Base-by-base conservation (phyloP, 2,888 invertebrate genomes). In the Leucoma salicis region DNA sequence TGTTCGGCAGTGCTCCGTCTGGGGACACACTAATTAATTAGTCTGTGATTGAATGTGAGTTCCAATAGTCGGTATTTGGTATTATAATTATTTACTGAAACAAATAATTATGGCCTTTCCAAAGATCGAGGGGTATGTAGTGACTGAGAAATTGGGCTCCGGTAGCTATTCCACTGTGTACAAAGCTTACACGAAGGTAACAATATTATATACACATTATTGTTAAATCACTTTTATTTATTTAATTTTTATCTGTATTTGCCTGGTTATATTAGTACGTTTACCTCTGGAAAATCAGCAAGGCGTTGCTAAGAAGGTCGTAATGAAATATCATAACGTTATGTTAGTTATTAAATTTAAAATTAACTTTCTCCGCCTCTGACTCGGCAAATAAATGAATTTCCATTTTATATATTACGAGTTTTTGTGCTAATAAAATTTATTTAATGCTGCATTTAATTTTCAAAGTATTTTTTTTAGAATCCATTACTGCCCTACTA, bases 131-230 rank as follows among this genome's bases (percentile, higher is more conserved):
- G 94, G 94, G 31, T 95, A 93, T 66, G 91, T 93, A 12, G 89
- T 95, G 35, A 90, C 93, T 2, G 94, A 94, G 62, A 94, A 93
- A 78, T 90, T 97, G 7, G 97, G 97, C 0, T 91, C 92, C 12
- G 97, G 97, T 1, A 95, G 95, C 56, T 97, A 96, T 81, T 95
- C 96, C 0, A 93, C 93, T 0, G 97, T 97, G 0, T 96, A 94
- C 73, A 96, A 95, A 82, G 96, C 95, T 0, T 91, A 91, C 46
- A 91, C 91, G 57, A 94, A 94, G 91, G 94, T 79, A 29, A 13
- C 13, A 29, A 1, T 13, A 1, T 13, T 5, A 8, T 42, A 24
- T 42, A 31, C 2, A 3, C 8, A n/a, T 25, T 32, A n/a, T n/a
- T 29, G 1, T 13, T 8, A 29, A 6, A 29, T 27, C 12, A 13